Evolutionary conservation across 2,797 vertebrate genomes (phyloP).

Genomic region (Onychomys arenicola): DNA sequence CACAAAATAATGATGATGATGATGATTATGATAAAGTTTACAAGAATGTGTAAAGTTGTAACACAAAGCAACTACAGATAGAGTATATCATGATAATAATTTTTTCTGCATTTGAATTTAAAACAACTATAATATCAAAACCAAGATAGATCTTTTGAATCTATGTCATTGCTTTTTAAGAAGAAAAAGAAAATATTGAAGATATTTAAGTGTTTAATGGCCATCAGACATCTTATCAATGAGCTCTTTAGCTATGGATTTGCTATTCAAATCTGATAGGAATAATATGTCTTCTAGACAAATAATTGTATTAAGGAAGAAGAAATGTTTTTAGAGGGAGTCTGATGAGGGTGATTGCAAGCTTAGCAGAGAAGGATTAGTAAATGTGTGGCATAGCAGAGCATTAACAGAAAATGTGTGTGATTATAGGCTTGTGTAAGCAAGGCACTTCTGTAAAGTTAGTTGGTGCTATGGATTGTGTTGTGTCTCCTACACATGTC

Average conservation of each 20-base stretch:
- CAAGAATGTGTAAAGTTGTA: background rate
- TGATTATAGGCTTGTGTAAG: background rate
- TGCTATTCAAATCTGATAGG: background rate
- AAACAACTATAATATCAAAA: background rate
- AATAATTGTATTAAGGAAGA: background rate
- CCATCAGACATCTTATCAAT: too few relatives aligned
- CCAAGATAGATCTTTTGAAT: background rate
- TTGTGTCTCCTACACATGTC: background rate
- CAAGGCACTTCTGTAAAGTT: background rate
- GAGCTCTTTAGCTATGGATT: background rate
- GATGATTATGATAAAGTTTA: background rate
- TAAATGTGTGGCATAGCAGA: background rate
- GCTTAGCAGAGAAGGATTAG: too few relatives aligned
- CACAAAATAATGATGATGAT: background rate
- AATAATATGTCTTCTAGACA: background rate
- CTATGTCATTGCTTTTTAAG: background rate
- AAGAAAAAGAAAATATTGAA: background rate
- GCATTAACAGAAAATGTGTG: fast-evolving
- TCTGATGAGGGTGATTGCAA: too few relatives aligned
- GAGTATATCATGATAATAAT: background rate
- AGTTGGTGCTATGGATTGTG: background rate
- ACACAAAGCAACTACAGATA: background rate
- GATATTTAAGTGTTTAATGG: background rate
- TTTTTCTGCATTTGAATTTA: background rate
- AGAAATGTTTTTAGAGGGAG: background rate